Evolutionary conservation across 1,140 invertebrate species (phyloP), one percentile per base, ranked within the genome.

Genomic region (Drusus annulatus): DNA sequence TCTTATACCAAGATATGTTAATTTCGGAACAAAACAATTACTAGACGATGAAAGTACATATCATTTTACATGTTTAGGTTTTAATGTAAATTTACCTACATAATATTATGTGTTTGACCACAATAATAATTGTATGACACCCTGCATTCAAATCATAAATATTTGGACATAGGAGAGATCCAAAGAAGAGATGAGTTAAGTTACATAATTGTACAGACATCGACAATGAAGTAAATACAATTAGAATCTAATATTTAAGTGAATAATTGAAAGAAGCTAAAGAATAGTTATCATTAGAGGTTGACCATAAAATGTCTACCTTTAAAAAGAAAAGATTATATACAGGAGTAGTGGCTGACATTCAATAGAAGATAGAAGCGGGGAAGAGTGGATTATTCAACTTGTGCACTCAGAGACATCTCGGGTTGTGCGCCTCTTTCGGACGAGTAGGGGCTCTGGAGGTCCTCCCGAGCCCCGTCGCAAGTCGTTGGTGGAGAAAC

Each of bases 401-500:
- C 8, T 8, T 45, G 8, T 45, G 36, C 36, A 45, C 36, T 13
- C 36, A 36, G 31, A 4, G 2, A 5, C 5, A 5, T 28, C 2
- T 7, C 31, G 78, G 73, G 78, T 7, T 7, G 31, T 3, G 31
- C 2, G 25, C 25, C 5, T 2, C 25, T 28, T 28, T n/a, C n/a
- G n/a, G n/a, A n/a, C n/a, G n/a, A n/a, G n/a, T n/a, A n/a, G n/a
- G n/a, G n/a, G n/a, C n/a, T n/a, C n/a, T n/a, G n/a, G n/a, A n/a
- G n/a, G n/a, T n/a, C n/a, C 25, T 5, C 25, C 25, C 25, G 25
- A 28, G 25, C 31, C 31, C 31, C 31, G 7, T 36, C 0, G 36
- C 65, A 19, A 80, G 68, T 69, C 50, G 19, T 6, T 13, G 36
- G 69, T 76, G 69, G 65, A 36, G 25, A 68, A 76, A 69, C 65